These are phyloP conservation scores for Malaclemys terrapin DNA, from an alignment of 2,113 vertebrate genomes.

Conservation along the genomic window DNA sequence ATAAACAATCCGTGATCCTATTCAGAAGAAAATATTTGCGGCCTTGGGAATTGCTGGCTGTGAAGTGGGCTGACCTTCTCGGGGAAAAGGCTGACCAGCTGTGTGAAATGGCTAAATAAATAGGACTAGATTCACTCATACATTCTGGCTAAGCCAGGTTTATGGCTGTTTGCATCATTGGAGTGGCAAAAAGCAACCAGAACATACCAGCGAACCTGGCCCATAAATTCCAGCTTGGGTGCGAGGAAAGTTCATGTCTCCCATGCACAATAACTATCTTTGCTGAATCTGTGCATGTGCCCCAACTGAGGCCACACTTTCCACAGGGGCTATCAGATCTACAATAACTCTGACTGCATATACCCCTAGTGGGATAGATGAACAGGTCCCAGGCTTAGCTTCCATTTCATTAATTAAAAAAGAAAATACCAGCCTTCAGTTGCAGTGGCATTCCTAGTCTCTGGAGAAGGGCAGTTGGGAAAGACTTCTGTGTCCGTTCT, in stretches of 20 bases:
- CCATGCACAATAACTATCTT: background rate
- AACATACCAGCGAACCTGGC: background rate
- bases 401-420: background rate
- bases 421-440: background rate
- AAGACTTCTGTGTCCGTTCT: background rate
- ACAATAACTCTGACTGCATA: background rate
- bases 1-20: background rate
- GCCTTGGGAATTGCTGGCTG: background rate
- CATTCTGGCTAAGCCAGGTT: background rate
- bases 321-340: background rate
- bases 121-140: background rate
- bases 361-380: background rate
- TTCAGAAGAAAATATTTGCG: background rate
- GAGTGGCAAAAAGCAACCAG: no score
- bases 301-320: background rate
- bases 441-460: background rate
- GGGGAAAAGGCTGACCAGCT: no score
- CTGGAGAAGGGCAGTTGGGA: background rate
- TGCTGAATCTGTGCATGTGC: background rate
- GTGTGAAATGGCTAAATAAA: background rate
- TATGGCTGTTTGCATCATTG: background rate
- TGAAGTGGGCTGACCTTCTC: background rate
- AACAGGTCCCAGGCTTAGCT: background rate
- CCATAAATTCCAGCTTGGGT: background rate
- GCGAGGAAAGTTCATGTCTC: background rate